phyloP scores from a whole-genome alignment of 1,140 invertebrate genomes.

The Sycobia sp. region DNA sequence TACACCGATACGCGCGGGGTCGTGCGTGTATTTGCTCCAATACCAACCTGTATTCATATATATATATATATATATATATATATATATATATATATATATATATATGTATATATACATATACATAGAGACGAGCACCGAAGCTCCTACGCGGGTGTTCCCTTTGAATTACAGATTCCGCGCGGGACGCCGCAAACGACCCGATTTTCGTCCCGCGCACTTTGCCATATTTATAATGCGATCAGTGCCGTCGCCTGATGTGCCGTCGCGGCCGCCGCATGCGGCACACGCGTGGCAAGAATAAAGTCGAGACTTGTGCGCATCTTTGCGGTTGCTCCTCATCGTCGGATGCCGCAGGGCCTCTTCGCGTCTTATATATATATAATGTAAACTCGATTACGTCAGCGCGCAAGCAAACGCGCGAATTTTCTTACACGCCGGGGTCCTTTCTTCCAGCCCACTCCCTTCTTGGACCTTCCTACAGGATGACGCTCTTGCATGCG shows the following conservation, averaged over 20 bases:
- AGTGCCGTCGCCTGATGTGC: constrained; percentile 9
- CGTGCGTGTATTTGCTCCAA: too few species aligned
- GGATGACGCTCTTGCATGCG: too few species aligned
- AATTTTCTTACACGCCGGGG: neutral
- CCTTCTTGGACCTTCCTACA: too few species aligned
- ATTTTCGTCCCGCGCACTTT: constrained; percentile 35
- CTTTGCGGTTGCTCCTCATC: neutral
- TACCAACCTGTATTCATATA: too few species aligned
- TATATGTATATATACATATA: neutral
- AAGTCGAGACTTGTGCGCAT: constrained; percentile 34
- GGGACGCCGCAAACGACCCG: constrained; percentile 14
- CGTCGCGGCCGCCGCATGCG: too few species aligned
- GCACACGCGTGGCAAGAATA: constrained; percentile 40
- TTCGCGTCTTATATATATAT: too few species aligned
- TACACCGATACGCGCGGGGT: neutral
- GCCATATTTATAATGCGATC: constrained; percentile 43
- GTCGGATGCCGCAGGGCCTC: too few species aligned
- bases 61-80: too few species aligned
- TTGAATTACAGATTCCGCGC: constrained; percentile 13
- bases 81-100: too few species aligned
- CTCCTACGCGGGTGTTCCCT: too few species aligned
- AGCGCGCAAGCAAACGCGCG: neutral
- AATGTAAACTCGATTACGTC: constrained; percentile 24
- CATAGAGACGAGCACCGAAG: too few species aligned
- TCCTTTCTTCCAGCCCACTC: neutral